Base-by-base conservation (phyloP, 2,797 vertebrate genomes). In the Poecilia wingei region DNA sequence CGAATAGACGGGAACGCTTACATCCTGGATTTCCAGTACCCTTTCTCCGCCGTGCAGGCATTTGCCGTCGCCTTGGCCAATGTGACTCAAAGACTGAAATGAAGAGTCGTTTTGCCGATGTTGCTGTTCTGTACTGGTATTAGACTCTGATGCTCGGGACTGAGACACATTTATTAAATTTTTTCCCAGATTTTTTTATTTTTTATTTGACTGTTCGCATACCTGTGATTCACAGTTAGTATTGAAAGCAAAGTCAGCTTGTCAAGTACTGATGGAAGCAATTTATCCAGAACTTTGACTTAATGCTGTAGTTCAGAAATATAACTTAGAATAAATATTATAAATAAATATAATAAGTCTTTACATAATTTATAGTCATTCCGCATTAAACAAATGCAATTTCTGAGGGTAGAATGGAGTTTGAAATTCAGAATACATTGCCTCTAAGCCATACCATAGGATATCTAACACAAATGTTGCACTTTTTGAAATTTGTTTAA, bases 11-110 rank as follows among this genome's bases (percentile, higher is more conserved):
- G 98, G 74, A 99, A 98, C 74, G 98, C 98, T 6, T 99, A 99
- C 89, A 99, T 99, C 89, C 93, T 99, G 95, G 98, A 99, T 96
- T 99, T 99, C 95, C 98, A 99, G 84, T 99, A 98, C 96, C 98
- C 98, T 78, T 99, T 99, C 95, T 99, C 98, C 72, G 98, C 98
- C 14, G 98, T 99, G 93, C 98, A 99, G 93, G 98, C 98, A 80
- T 99, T 99, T 86, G 98, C 98, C 61, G 98, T 99, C 18, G 98
- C 98, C 94, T 95, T 99, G 95, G 98, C 98, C 90, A 99, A 99
- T 74, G 98, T 99, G 91, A 99, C 98, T 89, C 98, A 99, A 85
- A 96, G 98, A 91, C 97, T 99, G 84, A 99, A 99, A 87, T 99
- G 95, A 98, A 86, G 79, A 47, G 41, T 3, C 72, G 3, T 31